These are phyloP conservation scores for Mustela nigripes DNA, from an alignment of 2,113 vertebrate genomes.

Conservation along the genomic window DNA sequence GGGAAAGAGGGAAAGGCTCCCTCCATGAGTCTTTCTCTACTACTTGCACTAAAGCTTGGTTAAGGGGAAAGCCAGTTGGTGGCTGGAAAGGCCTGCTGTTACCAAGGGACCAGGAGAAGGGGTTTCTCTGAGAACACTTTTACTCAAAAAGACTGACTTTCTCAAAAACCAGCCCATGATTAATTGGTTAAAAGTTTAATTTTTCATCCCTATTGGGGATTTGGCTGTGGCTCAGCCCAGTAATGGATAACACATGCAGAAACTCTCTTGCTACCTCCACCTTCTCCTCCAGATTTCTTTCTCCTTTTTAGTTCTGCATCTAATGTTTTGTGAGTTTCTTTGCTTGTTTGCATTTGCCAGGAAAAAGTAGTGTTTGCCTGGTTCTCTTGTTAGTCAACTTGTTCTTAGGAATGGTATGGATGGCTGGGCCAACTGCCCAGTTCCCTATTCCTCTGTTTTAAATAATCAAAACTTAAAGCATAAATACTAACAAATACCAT, in stretches of 20 bases:
- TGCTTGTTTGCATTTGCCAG: not conserved
- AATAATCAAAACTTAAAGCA: slow-evolving; percentile 46
- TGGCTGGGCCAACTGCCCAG: not conserved
- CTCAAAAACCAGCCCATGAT: not conserved
- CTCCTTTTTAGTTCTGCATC: not conserved
- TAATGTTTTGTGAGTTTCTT: not conserved
- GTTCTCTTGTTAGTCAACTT: not conserved
- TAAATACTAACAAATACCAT: slow-evolving; percentile 50
- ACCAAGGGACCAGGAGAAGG: not conserved
- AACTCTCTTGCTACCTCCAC: too few relatives aligned
- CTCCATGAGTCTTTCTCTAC: not conserved
- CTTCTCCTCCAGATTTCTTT: not conserved
- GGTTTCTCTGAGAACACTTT: not conserved
- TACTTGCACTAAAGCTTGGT: not conserved
- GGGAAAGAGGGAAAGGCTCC: not conserved
- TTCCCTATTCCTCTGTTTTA: slow-evolving; percentile 21
- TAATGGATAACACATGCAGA: not conserved
- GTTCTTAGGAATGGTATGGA: not conserved
- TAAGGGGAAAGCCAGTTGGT: not conserved
- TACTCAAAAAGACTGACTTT: slow-evolving; percentile 7
- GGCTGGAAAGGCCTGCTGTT: not conserved
- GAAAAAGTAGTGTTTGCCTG: not conserved
- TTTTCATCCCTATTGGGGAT: not conserved
- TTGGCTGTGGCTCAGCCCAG: not conserved
- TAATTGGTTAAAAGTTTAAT: slow-evolving; percentile 26